Evolutionary conservation across 2,113 vertebrate genomes (phyloP), one percentile per base, ranked within the genome.

Genomic region (Pelecanoides urinatrix): DNA sequence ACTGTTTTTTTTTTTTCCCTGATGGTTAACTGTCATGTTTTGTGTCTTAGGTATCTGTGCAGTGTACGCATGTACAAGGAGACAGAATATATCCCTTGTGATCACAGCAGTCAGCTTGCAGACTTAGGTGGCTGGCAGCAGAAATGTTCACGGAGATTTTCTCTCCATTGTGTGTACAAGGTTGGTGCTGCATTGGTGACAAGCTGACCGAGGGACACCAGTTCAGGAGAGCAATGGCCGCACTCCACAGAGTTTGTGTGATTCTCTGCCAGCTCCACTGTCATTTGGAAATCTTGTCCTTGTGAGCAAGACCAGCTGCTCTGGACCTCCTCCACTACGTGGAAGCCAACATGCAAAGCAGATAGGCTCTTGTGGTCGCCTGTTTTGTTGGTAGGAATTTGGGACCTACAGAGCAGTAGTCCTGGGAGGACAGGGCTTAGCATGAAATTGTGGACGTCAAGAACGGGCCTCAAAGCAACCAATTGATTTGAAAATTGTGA

Each of bases 1-100:
- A 0, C 50, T 55, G 36, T 0, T 5, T 27, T 30, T 68, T 30
- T 68, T 63, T 34, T 42, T 0, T 7, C 45, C 50, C 17, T 1
- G 1, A 7, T 76, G 74, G 36, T 78, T 87, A 44, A 45, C 49
- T 85, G 74, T 70, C 27, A 3, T 58, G 53, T 81, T 93, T 27
- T 67, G 6, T 89, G 73, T 85, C 52, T 78, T 40, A 27, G 3
- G 3, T 61, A 11, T 50, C 52, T 72, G 30, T 86, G 86, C 68
- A 61, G 13, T 25, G 30, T 65, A 12, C 1, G 1, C 34, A 9
- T 5, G 38, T 63, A 49, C 20, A 11, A 58, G 55, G 61, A 72
- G 80, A 75, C 27, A 52, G 65, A 81, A 40, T n/a, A 27, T 5
- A 4, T 14, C 72, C n/a, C 26, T 61, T 72, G 40, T 70, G 65